A percentile compares a stretch with the other conserved stretches of the same genome.
These are phyloP conservation scores for Thaleichthys pacificus DNA, from an alignment of 2,797 vertebrate genomes.

Conservation along the genomic window DNA sequence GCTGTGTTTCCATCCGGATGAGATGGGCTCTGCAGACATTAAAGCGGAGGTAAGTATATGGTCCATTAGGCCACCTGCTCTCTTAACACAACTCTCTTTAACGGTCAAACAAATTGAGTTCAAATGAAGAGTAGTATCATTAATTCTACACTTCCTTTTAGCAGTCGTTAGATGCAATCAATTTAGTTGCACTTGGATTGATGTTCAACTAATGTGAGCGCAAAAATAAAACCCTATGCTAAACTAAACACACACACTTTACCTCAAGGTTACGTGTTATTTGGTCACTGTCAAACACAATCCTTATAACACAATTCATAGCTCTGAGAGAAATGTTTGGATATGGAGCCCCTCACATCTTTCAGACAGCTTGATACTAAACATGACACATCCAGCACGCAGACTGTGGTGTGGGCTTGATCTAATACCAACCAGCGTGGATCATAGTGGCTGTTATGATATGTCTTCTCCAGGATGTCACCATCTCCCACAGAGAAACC, in stretches of 20 bases:
- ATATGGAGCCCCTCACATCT: conserved; percentile 18
- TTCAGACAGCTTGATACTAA: conserved; percentile 37
- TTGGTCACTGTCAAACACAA: not conserved
- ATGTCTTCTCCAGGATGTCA: conserved; percentile 25
- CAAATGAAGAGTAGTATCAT: conserved; percentile 38
- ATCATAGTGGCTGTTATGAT: conserved; percentile 54
- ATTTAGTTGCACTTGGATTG: conserved; percentile 22
- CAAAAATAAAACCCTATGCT: not conserved
- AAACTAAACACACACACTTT: not conserved
- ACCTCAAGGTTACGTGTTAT: not conserved
- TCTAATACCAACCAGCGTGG: conserved; percentile 50
- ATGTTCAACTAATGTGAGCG: conserved; percentile 21
- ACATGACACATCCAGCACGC: conserved; percentile 32
- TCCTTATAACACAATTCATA: too few relatives aligned
- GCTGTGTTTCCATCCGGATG: conserved; percentile 38
- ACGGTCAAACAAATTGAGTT: conserved; percentile 46
- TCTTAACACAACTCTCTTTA: conserved; percentile 50
- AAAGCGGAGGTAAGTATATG: conserved; percentile 55
- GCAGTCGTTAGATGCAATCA: conserved; percentile 44
- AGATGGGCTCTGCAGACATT: conserved; percentile 56
- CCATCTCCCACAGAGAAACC: conserved; percentile 29
- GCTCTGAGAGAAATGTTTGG: not conserved
- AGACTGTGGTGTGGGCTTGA: conserved; percentile 28
- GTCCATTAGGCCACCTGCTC: conserved; percentile 52
- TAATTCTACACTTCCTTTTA: conserved; percentile 39